Evolutionary conservation across 2,797 vertebrate genomes (phyloP).

Genomic region (Linurgus olivaceus): DNA sequence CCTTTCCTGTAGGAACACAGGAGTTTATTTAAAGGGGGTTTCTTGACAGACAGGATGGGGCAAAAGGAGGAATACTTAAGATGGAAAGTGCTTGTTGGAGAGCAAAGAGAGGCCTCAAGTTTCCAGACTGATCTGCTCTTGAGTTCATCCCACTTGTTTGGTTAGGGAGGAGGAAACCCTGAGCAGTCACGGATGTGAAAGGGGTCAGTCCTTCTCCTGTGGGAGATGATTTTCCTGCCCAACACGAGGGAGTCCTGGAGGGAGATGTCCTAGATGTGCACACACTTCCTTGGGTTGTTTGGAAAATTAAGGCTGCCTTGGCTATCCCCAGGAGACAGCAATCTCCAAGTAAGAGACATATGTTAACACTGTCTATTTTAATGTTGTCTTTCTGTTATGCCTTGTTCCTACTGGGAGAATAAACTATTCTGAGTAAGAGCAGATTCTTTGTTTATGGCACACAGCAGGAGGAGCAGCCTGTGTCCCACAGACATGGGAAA

Average conservation of each 20-base stretch:
- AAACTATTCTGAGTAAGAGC: conserved; percentile 1
- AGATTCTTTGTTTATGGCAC: neutral
- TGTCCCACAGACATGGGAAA: neutral
- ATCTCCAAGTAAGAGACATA: neutral
- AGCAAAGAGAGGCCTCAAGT: neutral
- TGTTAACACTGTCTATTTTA: neutral
- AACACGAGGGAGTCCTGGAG: neutral
- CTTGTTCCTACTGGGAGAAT: neutral
- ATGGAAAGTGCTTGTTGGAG: neutral
- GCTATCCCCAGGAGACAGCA: neutral
- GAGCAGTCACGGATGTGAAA: neutral
- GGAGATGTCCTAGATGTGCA: neutral
- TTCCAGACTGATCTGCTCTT: neutral
- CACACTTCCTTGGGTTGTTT: neutral
- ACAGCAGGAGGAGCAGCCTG: neutral
- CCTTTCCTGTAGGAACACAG: rapidly evolving
- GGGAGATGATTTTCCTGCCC: neutral
- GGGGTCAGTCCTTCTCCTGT: neutral
- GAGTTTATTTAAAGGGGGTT: neutral
- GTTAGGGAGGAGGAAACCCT: neutral
- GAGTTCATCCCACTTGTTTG: neutral
- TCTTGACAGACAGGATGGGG: neutral
- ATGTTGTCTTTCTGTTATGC: neutral
- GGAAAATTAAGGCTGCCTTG: neutral
- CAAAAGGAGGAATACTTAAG: neutral